Percentiles rank a stretch among this genome's conserved stretches.
These are phyloP conservation scores for Lethrus apterus DNA, from an alignment of 1,140 invertebrate genomes.

Conservation along the genomic window DNA sequence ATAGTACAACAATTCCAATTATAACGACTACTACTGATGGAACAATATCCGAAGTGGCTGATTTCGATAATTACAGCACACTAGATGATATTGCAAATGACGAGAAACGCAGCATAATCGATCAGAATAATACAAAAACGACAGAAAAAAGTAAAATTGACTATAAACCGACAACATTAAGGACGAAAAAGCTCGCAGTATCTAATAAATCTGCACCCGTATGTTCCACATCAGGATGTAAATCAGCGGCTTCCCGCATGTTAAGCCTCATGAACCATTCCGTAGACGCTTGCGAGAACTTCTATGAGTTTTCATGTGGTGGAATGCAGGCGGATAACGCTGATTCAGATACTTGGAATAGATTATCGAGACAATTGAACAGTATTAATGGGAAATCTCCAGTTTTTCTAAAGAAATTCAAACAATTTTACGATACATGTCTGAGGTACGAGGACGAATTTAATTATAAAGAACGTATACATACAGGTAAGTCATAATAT, in stretches of 20 bases:
- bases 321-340: conserved; percentile 1
- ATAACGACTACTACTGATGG: too few relatives aligned
- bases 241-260: conserved; percentile 16
- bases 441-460: too few relatives aligned
- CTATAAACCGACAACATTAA: too few relatives aligned
- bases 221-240: conserved; percentile 4
- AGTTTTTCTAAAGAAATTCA: background rate
- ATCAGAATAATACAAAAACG: background rate
- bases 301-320: conserved; percentile 62
- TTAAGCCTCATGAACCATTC: conserved; percentile 32
- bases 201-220: background rate
- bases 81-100: background rate
- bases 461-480: too few relatives aligned
- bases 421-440: too few relatives aligned
- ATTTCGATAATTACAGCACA: too few relatives aligned
- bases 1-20: too few relatives aligned
- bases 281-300: conserved; percentile 65
- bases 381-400: conserved; percentile 2
- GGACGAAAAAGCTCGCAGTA: too few relatives aligned
- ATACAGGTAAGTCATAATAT: too few relatives aligned
- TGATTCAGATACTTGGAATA: background rate
- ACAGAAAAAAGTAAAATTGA: background rate
- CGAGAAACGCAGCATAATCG: background rate
- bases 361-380: conserved; percentile 1
- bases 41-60: too few relatives aligned